Conservation (phyloP, 2,888 invertebrate genomes). For the Pocota personata region DNA sequence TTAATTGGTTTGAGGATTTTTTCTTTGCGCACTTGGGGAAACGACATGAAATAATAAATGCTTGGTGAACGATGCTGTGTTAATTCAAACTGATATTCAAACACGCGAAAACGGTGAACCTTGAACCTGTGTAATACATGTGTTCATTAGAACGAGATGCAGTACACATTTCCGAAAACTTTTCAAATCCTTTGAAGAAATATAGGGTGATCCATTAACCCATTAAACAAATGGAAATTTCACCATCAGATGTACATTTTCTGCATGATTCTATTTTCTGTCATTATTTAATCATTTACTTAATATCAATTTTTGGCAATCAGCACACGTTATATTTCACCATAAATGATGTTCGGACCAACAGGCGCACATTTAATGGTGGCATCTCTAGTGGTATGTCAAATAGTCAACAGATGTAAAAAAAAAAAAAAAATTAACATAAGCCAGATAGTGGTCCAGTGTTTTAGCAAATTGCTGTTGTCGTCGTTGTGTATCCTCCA, state of each 20-base stretch:
- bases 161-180: no score
- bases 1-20: no score
- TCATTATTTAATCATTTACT: background rate
- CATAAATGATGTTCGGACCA: background rate
- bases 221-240: background rate
- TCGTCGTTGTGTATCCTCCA: background rate
- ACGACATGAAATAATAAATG: no score
- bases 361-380: slow-evolving; percentile 1
- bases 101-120: no score
- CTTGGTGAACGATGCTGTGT: no score
- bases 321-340: slow-evolving; percentile 9
- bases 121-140: no score
- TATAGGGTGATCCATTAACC: background rate
- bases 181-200: background rate
- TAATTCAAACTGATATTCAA: no score
- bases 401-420: background rate
- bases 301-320: background rate
- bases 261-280: no score
- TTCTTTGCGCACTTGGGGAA: no score
- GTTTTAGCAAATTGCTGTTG: background rate
- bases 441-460: background rate
- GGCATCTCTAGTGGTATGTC: slow-evolving; percentile 1
- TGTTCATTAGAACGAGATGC: no score
- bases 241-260: background rate
- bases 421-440: background rate